Base-by-base conservation (phyloP, 30 jellyfish, hydroid and myxozoan genomes). In the Sanderia malayensis region DNA sequence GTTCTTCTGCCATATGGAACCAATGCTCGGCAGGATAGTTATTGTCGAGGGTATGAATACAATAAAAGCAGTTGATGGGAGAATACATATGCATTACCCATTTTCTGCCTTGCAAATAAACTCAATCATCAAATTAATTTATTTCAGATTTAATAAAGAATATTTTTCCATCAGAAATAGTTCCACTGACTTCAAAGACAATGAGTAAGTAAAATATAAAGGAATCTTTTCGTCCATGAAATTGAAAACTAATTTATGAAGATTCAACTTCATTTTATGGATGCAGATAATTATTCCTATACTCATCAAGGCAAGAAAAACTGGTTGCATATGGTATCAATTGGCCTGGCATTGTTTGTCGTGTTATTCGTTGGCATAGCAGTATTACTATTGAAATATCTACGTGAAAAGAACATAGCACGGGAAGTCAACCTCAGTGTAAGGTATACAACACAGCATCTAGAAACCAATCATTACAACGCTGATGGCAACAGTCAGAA, bases 371-470 rank as follows among this genome's bases (percentile, higher is more conserved):
- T 67, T 1, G 58, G 72, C 30, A 69, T 78, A n/a, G 81, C 67
- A 0, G 49, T 66, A 24, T 45, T 77, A 28, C 34, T 77, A 1
- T 61, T 77, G 58, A 64, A 44, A 61, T 65, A 77, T 27, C 17
- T 77, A 18, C 68, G 89, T 32, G 89, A 77, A 34, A 77, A 77
- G 70, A 70, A 64, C 23, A 67, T 73, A 22, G 69, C 75, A 65
- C 63, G 89, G 30, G 74, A 64, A 27, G 52, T 61, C 33, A 65
- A 77, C 32, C 47, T 77, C 32, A 77, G 81, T 44, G 33, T 77
- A 67, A 77, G 58, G 4, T 64, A 65, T 57, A 74, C 73, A 1
- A 61, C 74, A 20, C 81, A 77, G 67, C 63, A 37, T 62, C 55
- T 64, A 41, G 21, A 81, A 1, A 63, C 44, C 0, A 77, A 77